Conservation (phyloP, 2,797 vertebrate genomes). For the Antennarius maculatus region DNA sequence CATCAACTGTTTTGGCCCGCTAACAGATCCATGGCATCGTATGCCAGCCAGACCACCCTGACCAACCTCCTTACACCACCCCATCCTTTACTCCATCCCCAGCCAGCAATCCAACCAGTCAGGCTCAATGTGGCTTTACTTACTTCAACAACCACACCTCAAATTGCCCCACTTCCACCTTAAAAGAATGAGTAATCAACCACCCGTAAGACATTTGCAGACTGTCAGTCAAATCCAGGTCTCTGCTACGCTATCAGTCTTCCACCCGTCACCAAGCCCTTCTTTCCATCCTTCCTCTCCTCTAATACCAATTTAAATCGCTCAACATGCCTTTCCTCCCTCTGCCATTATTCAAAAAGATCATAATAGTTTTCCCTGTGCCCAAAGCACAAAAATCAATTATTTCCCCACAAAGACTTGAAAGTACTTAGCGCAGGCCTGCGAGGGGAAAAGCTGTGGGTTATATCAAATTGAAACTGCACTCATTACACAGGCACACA, state of each 20-base stretch:
- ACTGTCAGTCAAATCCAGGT: constrained; percentile 92
- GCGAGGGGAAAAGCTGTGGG: constrained; percentile 99
- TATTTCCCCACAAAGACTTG: constrained; percentile 99
- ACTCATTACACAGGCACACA: constrained; percentile 99
- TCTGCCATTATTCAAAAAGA: constrained; percentile 99
- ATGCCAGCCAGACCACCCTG: constrained; percentile 59
- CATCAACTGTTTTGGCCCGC: constrained; percentile 54
- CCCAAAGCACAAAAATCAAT: constrained; percentile 99
- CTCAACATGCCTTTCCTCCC: constrained; percentile 94
- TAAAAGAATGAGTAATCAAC: constrained; percentile 96
- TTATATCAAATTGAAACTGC: constrained; percentile 99
- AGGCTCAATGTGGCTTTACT: constrained; percentile 64
- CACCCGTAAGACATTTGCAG: constrained; percentile 88
- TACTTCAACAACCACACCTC: constrained; percentile 55
- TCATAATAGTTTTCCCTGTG: constrained; percentile 99
- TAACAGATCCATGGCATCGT: constrained; percentile 55
- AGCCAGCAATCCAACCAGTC: constrained; percentile 39
- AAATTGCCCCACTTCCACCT: constrained; percentile 73
- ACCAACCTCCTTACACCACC: constrained; percentile 49
- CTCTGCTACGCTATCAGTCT: constrained; percentile 85
- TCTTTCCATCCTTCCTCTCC: constrained; percentile 81
- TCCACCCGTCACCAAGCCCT: constrained; percentile 81
- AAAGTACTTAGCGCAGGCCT: constrained; percentile 99
- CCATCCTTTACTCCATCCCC: constrained; percentile 38
- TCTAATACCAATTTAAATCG: constrained; percentile 99